Evolutionary conservation across 2,113 vertebrate genomes (phyloP).

Genomic region (Pangasianodon gigas): DNA sequence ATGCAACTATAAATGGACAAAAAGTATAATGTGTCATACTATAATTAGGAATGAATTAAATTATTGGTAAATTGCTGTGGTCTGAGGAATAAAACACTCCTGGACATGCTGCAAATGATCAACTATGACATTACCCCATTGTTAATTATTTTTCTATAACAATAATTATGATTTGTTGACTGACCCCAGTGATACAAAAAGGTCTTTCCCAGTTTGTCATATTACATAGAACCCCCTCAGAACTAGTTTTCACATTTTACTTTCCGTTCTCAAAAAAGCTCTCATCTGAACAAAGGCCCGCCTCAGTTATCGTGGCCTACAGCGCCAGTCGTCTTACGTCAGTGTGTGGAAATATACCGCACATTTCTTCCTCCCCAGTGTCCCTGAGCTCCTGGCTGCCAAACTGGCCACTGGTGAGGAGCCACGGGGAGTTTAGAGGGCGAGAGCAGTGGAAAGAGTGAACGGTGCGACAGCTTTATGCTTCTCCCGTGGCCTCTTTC

Average conservation of each 20-base stretch:
- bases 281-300: conserved; percentile 20
- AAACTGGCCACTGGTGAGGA: conserved; percentile 70
- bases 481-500: conserved; percentile 68
- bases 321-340: conserved; percentile 56
- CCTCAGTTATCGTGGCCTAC: conserved; percentile 16
- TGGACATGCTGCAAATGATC: background rate
- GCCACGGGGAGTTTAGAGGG: conserved; percentile 64
- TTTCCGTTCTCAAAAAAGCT: conserved; percentile 18
- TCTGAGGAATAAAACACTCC: background rate
- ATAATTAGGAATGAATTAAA: background rate
- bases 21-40: background rate
- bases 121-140: background rate
- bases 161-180: background rate
- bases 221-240: background rate
- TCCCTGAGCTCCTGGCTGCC: conserved; percentile 70
- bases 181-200: background rate
- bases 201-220: background rate
- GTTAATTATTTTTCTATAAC: background rate
- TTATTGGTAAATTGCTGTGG: background rate
- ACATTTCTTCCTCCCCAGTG: conserved; percentile 70
- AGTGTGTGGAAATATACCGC: conserved; percentile 74
- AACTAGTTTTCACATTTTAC: background rate
- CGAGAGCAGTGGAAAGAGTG: conserved; percentile 76
- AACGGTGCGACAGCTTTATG: conserved; percentile 77
- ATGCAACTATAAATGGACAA: background rate